These are phyloP conservation scores for Pardalotus punctatus DNA, from an alignment of 2,113 vertebrate species.

Conservation along the genomic window DNA sequence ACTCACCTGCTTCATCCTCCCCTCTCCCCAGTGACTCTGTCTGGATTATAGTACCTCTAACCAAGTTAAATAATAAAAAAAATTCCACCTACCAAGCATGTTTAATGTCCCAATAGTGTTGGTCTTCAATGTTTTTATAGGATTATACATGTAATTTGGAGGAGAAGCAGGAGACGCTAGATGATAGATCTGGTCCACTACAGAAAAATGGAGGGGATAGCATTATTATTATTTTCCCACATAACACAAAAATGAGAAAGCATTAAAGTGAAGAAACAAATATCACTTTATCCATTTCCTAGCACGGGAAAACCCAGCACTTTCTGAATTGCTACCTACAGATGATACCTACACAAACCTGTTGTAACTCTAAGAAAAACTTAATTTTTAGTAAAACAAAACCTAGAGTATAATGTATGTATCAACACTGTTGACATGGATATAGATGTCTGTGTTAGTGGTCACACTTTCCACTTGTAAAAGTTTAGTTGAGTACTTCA, in stretches of 20 bases:
- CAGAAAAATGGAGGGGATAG: neutral
- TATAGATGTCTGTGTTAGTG: neutral
- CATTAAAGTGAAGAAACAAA: neutral
- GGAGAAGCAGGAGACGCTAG: constrained; percentile 96
- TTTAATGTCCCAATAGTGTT: constrained; percentile 98
- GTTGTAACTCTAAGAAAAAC: neutral
- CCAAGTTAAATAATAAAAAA: neutral
- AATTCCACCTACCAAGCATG: constrained; percentile 90
- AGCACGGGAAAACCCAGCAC: neutral
- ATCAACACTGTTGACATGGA: neutral
- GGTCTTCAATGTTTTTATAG: constrained; percentile 97
- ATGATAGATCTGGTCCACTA: constrained; percentile 99
- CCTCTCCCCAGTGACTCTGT: neutral
- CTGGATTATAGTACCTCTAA: neutral
- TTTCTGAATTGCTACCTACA: neutral
- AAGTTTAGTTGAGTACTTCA: neutral
- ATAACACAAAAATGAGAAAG: neutral
- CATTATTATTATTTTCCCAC: neutral
- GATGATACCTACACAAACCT: neutral
- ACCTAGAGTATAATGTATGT: neutral
- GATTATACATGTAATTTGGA: constrained; percentile 99
- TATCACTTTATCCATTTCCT: neutral
- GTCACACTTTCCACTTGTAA: neutral
- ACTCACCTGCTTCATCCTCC: neutral
- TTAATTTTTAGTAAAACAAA: neutral